Percentiles rank a stretch among this genome's conserved stretches.
These are phyloP conservation scores for Lipophrys pholis DNA, from an alignment of 2,113 vertebrate species.

Conservation along the genomic window DNA sequence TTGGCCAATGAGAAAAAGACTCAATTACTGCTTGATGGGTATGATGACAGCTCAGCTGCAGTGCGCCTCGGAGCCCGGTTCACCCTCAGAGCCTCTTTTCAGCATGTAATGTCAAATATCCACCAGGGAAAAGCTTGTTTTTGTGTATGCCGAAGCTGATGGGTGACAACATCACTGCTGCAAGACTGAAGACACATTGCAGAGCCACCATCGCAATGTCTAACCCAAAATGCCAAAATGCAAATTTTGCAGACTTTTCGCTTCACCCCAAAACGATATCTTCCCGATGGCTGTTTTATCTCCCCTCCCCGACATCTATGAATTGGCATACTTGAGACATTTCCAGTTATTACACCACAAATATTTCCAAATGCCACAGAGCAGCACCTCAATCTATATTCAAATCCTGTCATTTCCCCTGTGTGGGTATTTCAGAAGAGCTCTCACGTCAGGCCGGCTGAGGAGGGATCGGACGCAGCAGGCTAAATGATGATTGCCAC, in stretches of 20 bases:
- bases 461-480: slow-evolving; percentile 20
- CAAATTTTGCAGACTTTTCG: background rate
- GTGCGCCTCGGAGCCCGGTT: slow-evolving; percentile 1
- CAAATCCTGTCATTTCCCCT: slow-evolving; percentile 49
- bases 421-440: slow-evolving; percentile 4
- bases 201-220: slow-evolving; percentile 6
- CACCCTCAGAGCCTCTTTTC: slow-evolving; percentile 8
- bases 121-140: background rate
- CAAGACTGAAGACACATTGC: background rate
- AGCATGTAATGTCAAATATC: slow-evolving; percentile 5
- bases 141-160: slow-evolving; percentile 11
- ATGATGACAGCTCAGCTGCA: slow-evolving; percentile 37
- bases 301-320: slow-evolving; percentile 9
- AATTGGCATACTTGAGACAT: slow-evolving; percentile 2
- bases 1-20: slow-evolving; percentile 19
- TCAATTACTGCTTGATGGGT: slow-evolving; percentile 19
- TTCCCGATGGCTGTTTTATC: slow-evolving; percentile 9
- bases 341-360: slow-evolving; percentile 7
- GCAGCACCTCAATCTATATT: slow-evolving; percentile 57
- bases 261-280: slow-evolving; percentile 8
- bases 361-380: slow-evolving; percentile 47
- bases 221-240: slow-evolving; percentile 23
- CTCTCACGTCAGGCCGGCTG: background rate
- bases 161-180: slow-evolving; percentile 11
- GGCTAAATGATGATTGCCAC: slow-evolving; percentile 25